Evolutionary conservation across 2,113 vertebrate species (phyloP), one percentile per base, ranked within the genome.

Genomic region (Labeo rohita): DNA sequence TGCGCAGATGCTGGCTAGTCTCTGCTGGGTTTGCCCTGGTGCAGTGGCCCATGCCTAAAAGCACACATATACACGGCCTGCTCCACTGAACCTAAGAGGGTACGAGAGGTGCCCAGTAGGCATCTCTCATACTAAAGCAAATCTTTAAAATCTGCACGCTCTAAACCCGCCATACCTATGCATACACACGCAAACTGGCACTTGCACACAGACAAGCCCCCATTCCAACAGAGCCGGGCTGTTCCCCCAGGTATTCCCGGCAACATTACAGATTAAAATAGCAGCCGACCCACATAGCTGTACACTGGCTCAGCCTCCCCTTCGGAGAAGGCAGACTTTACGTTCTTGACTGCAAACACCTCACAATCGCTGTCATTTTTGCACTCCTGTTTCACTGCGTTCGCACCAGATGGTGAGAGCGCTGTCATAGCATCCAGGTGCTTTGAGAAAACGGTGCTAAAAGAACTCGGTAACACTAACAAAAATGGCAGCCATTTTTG

Each of bases 191-290:
- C 59, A 85, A 39, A 86, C 87, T 87, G 83, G 85, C 89, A 86
- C 90, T 82, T 28, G 39, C 87, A 72, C 84, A 68, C 70, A 15
- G 80, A 87, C 79, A 88, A 84, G 82, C 84, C 89, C 84, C 84
- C 84, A 73, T 89, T 88, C 85, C 87, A 85, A 89, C 91, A 91
- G 91, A 79, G 86, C 89, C 89, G 75, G 91, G 90, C 90, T 90
- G 88, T 87, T 94, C 93, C 92, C 93, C 78, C 89, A 91, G 92
- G 93, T 94, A 92, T 90, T 91, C 91, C 92, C 79, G 80, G 89
- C 90, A 92, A 93, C 92, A 92, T 91, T 86, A 90, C 90, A 86
- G 94, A 95, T 93, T 92, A 95, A 94, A 94, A 95, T 95, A 94
- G 94, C 92, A 89, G 86, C 75, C 92, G 93, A 94, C 94, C 94